Base-by-base conservation (phyloP, 1,140 invertebrate genomes). In the Drosophila santomea region DNA sequence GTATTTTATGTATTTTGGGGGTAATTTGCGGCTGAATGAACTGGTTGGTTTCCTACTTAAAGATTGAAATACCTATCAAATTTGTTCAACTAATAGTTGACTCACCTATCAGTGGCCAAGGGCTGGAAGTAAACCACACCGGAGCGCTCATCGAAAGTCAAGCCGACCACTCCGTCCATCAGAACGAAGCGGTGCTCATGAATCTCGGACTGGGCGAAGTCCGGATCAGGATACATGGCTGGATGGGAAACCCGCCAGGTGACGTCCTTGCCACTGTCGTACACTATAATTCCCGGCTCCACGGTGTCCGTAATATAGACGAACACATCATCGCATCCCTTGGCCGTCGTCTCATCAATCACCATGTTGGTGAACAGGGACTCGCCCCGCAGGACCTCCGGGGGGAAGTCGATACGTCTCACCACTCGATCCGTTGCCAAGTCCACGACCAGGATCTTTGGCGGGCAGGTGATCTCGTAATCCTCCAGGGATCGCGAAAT, bases 361-460 rank as follows among this genome's bases (percentile, higher is more conserved):
- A 97, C 93, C 44, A 97, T 78, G 92, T 97, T 97, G 3, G 96
- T 96, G 20, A 96, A 93, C 3, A 97, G 93, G 2, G 96, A 95
- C 62, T 95, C 94, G 0, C 95, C 95, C 11, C 96, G 93, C 3
- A 96, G 77, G 20, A 96, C 94, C 93, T 96, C 94, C 2, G 93
- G 83, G 0, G 95, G 95, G 69, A 96, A 95, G 62, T 92, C 92
- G n/a, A 93, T 91, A 8, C 61, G 94, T 35, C 94, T 93, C 56
- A 96, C 94, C 32, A 96, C 90, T 44, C 94, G 93, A 90, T 96
- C 94, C 0, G 95, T 96, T 20, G 94, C 93, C 79, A 97, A 93
- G 84, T 97, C 96, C 64, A 97, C 96, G 14, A 97, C 94, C 14
- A 97, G 93, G 20, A 97, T 93, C 93, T 97, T 97, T 0, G 97